These are phyloP conservation scores for Pelodytes ibericus DNA, from an alignment of 2,797 vertebrate genomes.

Conservation along the genomic window DNA sequence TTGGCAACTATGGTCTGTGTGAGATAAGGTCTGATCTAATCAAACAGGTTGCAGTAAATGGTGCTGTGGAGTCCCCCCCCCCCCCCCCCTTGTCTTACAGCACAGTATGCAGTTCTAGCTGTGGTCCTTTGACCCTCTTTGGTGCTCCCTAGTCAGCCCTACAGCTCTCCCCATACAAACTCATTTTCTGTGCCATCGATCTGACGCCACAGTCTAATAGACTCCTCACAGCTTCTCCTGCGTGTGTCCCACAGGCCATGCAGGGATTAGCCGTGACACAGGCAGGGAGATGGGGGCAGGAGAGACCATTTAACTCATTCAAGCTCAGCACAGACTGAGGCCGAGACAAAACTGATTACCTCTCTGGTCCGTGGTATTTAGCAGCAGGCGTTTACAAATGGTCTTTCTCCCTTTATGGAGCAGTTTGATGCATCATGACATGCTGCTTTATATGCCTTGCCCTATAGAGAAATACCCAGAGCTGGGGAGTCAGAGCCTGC, in stretches of 20 bases:
- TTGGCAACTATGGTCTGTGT: too few relatives aligned
- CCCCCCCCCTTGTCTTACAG: neutral
- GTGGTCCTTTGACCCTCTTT: conserved; percentile 9
- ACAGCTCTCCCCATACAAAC: conserved; percentile 36
- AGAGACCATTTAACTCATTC: neutral
- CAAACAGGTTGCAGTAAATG: too few relatives aligned
- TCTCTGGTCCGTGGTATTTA: too few relatives aligned
- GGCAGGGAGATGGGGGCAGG: neutral
- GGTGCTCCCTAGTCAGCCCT: conserved; percentile 6
- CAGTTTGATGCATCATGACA: too few relatives aligned
- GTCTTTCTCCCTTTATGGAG: too few relatives aligned
- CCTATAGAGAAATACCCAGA: too few relatives aligned
- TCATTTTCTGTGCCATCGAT: conserved; percentile 55
- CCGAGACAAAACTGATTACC: too few relatives aligned
- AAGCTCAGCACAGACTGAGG: neutral
- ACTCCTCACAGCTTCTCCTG: conserved; percentile 46
- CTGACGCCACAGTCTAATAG: conserved; percentile 42
- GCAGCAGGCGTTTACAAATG: too few relatives aligned
- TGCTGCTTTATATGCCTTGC: too few relatives aligned
- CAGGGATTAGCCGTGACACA: conserved; percentile 37
- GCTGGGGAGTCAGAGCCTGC: too few relatives aligned
- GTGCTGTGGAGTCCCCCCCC: too few relatives aligned
- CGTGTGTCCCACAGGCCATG: conserved; percentile 22
- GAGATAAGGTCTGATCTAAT: too few relatives aligned
- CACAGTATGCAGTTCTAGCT: conserved; percentile 15